Evolutionary conservation across 2,888 invertebrate species (phyloP).

Genomic region (Ernsta delagoae): DNA sequence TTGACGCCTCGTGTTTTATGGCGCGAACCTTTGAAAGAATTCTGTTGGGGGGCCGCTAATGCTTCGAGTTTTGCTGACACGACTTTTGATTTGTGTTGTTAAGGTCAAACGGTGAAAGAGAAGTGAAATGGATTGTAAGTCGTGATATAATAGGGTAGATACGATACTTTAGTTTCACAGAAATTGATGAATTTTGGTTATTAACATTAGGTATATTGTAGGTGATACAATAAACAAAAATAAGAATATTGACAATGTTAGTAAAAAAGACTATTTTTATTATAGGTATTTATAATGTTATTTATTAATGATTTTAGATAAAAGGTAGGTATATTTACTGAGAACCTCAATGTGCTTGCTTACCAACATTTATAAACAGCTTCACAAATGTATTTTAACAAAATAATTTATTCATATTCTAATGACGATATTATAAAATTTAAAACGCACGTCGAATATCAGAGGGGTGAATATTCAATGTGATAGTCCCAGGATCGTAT

Average conservation of each 20-base stretch:
- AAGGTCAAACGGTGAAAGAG: not conserved
- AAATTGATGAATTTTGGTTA: no score
- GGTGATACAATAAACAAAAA: no score
- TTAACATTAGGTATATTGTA: no score
- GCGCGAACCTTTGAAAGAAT: slow-evolving; percentile 11
- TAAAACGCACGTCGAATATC: not conserved
- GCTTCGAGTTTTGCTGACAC: slow-evolving; percentile 3
- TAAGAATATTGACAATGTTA: no score
- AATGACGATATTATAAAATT: not conserved
- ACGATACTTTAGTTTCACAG: no score
- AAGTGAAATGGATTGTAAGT: no score
- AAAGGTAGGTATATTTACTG: no score
- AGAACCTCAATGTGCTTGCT: not conserved
- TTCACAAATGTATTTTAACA: not conserved
- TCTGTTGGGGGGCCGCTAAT: not conserved
- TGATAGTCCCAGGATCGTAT: not conserved
- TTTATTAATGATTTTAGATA: no score
- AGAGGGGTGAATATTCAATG: slow-evolving; percentile 6
- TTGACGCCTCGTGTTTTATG: slow-evolving; percentile 30
- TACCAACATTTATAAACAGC: not conserved
- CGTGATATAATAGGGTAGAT: no score
- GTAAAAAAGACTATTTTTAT: no score
- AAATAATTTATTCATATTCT: not conserved
- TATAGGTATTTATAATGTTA: no score
- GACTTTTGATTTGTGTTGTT: not conserved